A percentile compares a stretch with the other conserved stretches of the same genome.
Conservation (phyloP, 1,140 invertebrate genomes). For the Fopius arisanus region DNA sequence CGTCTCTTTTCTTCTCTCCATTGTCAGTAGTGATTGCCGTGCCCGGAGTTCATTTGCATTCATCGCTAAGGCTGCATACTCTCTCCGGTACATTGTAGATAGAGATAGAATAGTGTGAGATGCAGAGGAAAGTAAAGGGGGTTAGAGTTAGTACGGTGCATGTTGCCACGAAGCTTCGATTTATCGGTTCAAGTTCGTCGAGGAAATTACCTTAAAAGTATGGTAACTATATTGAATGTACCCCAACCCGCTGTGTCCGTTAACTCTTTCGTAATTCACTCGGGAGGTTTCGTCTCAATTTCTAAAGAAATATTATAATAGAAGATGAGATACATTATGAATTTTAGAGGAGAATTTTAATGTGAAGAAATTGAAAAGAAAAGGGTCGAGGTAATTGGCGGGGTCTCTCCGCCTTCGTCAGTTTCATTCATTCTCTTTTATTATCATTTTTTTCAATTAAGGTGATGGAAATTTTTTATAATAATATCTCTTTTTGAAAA, state of each 20-base stretch:
- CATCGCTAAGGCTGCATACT: constrained; percentile 12
- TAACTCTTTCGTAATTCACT: constrained; percentile 9
- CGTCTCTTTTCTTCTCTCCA: not conserved
- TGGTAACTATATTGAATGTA: constrained; percentile 8
- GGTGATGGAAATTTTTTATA: too few species aligned
- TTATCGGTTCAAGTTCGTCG: constrained; percentile 11
- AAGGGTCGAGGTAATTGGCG: too few species aligned
- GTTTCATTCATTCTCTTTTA: too few species aligned
- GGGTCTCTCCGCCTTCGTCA: too few species aligned
- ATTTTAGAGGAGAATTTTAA: not conserved
- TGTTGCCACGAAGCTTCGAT: constrained; percentile 2
- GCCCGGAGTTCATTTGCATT: constrained; percentile 12
- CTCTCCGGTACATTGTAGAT: not conserved
- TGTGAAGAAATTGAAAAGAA: not conserved
- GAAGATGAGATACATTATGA: not conserved
- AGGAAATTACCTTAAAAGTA: constrained; percentile 13
- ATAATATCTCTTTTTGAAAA: too few species aligned
- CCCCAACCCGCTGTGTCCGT: not conserved
- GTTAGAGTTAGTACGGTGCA: not conserved
- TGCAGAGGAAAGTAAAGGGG: not conserved
- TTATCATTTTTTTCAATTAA: too few species aligned
- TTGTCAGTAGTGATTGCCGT: constrained; percentile 11
- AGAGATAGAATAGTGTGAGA: not conserved
- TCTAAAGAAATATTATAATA: constrained; percentile 2
- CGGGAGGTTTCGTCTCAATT: not conserved